Base-by-base conservation (phyloP, 2,113 vertebrate species). In the Caretta caretta region DNA sequence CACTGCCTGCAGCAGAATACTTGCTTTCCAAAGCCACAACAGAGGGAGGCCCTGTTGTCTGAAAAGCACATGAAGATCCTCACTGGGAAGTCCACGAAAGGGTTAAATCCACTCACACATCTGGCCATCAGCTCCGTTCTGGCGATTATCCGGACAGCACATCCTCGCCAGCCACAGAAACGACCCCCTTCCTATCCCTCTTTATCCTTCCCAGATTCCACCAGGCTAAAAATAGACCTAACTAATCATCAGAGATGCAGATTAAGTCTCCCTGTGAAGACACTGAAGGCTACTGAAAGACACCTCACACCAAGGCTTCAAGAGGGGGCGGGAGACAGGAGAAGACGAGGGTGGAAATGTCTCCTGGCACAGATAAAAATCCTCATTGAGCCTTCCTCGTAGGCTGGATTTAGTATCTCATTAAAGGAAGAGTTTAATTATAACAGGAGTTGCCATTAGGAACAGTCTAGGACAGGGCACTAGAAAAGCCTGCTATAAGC, bases 351-450 rank as follows among this genome's bases (percentile, higher is more conserved):
- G 82, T 31, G 35, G n/a, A 88, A 87, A 90, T 19, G 42, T 87
- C 83, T 53, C 42, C 38, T 89, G 80, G 57, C 16, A 87, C 29
- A 92, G 84, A 87, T 88, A 42, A 57, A 81, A 92, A 80, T 56
- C 0, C 17, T 87, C 20, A 27, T 42, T 49, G 42, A 96, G 69
- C 20, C 50, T 25, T 92, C 94, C n/a, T 92, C 89, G 25, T 29
- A 95, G 86, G 35, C 11, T 94, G 56, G 22, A 95, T 90, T 87
- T 91, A 51, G 8, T 90, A 80, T 92, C 78, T 88, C 16, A 2
- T 88, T 87, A 93, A 90, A 80, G 27, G 14, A 80, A 85, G 38
- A 83, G 25, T 92, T 97, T 90, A 92, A 85, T 91, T 96, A 90
- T 96, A 93, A 85, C 19, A 2, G 83, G 80, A 93, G 54, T 42